Base-by-base conservation (phyloP, 2,888 invertebrate genomes). In the Limulus polyphemus region DNA sequence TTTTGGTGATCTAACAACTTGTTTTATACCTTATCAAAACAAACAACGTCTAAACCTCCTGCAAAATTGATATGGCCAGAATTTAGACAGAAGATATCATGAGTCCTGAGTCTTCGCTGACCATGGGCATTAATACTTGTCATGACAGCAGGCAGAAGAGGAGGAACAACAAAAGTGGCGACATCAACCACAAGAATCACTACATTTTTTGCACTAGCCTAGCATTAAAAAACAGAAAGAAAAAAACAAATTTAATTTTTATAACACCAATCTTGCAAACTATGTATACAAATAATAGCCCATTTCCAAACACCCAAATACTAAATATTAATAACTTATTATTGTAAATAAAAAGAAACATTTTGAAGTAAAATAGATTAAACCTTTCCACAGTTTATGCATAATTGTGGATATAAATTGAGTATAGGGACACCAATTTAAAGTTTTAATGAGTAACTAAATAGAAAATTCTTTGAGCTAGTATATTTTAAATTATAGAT, bases 1-100 rank as follows among this genome's bases (percentile, higher is more conserved):
- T 2, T 32, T 32, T 32, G 32, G 32, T 32, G 32, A 32, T 32
- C 3, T 32, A 32, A 32, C 32, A 32, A 32, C 32, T 32, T 32
- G 5, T 64, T 32, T 32, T 32, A 32, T 32, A 74, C 74, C 71
- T 75, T 75, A 62, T 75, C 74, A 63, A 75, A 75, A 59, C 74
- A 74, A 14, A 73, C 69, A 47, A 74, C 68, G 62, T 75, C 73
- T 13, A 75, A 64, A 12, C 71, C 71, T 10, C 74, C 74, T 56
- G 72, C 69, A 51, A 72, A 67, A n/a, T 69, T 71, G 57, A 75
- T 73, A 64, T 72, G 71, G 16, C 73, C 71, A 11, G 74, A 71
- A 64, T 72, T 73, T 11, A 74, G 69, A 60, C 74, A 74, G 65
- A 68, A 75, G 52, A 75, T 72, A 12, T 69, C 70, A 32, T 69